Base-by-base conservation (phyloP, 2,888 invertebrate genomes). In the Leptopilina myrica region DNA sequence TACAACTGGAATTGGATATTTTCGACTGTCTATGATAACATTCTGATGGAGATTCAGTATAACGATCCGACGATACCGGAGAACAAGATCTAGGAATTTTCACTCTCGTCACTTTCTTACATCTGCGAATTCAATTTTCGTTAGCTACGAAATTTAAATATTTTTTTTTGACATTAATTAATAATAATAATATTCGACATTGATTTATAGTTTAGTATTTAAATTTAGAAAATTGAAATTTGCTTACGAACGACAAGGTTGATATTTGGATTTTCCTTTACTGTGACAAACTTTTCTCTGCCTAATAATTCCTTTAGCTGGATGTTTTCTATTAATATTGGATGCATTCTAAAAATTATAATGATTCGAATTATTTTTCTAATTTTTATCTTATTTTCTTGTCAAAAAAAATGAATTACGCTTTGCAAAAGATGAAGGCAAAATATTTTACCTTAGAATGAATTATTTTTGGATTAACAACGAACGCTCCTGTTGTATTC, bases 401-500 rank as follows among this genome's bases (percentile, higher is more conserved):
- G 3, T 33, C 33, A 33, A 33, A 33, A 33, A 79, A 76, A 77
- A 64, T 66, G 20, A 69, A 7, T 14, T 79, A 75, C 8, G 5
- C 8, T 8, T 43, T 43, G 8, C 3, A 8, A 43, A 14, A 33
- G 66, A 67, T 8, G 43, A 26, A 53, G 6, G 33, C 14, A 49
- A 59, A 49, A 26, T 40, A 43, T 15, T 65, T 65, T 86, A 91
- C 91, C 88, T 91, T 89, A 3, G 92, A 92, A 76, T 89, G 86
- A 64, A 92, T 88, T 1, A 89, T 85, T 88, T 92, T 93, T 14
- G 92, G 92, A 88, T 92, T 93, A 7, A 92, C 85, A 46, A 90
- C 86, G 79, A 85, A 88, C 43, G 86, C 80, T 62, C 87, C 85
- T 26, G 86, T 80, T 14, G 77, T 64, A 56, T 76, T 80, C 14